These are phyloP conservation scores for Carcinoscorpius rotundicauda DNA, from an alignment of 1,140 invertebrate species.

Conservation along the genomic window DNA sequence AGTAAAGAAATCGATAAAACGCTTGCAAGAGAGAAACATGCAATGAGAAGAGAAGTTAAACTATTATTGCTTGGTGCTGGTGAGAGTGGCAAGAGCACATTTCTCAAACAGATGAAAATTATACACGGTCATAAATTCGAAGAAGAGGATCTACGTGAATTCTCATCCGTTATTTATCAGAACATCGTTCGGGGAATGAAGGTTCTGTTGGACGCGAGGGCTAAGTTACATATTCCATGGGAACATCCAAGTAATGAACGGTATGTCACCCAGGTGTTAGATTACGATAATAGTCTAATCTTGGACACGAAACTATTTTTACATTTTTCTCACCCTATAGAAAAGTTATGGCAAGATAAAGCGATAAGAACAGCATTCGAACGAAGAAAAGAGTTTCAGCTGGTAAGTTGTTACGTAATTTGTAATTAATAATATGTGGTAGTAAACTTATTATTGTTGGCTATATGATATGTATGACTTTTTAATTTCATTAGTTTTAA, in stretches of 20 bases:
- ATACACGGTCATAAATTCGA: conserved; percentile 91
- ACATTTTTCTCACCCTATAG: conserved; percentile 64
- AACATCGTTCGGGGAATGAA: conserved; percentile 90
- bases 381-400: conserved; percentile 85
- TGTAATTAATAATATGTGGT: too few species aligned
- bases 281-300: conserved; percentile 48
- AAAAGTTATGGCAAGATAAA: conserved; percentile 74
- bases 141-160: conserved; percentile 63
- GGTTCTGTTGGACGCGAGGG: conserved; percentile 85
- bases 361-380: conserved; percentile 81
- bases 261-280: conserved; percentile 45
- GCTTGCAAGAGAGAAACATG: conserved; percentile 49
- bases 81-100: conserved; percentile 92
- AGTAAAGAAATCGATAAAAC: conserved; percentile 76
- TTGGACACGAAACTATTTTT: conserved; percentile 68
- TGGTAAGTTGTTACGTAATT: conserved; percentile 50
- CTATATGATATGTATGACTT: too few species aligned
- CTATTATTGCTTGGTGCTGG: conserved; percentile 73
- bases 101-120: conserved; percentile 98
- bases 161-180: conserved; percentile 76
- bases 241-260: conserved; percentile 61
- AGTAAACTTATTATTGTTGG: too few species aligned
- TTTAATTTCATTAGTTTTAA: too few species aligned
- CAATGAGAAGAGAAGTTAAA: conserved; percentile 53
- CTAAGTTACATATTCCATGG: conserved; percentile 87